Percentiles rank a stretch among this genome's conserved stretches.
phyloP scores from a whole-genome alignment of 2,797 vertebrate genomes.

The Hipposideros larvatus region DNA sequence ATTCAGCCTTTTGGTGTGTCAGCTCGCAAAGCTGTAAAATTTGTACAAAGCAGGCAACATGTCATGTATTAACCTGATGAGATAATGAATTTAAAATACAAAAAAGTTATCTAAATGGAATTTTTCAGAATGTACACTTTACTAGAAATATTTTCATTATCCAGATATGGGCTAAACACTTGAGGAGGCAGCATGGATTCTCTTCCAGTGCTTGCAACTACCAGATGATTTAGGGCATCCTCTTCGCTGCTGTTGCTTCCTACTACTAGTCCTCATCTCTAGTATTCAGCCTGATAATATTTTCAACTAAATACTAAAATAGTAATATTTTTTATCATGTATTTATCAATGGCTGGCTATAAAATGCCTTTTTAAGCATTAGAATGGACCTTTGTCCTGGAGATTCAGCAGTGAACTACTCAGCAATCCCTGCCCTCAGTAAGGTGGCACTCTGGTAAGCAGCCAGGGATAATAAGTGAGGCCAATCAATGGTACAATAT shows the following conservation, averaged over 20 bases:
- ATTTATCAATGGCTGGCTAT: background rate
- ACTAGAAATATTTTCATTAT: background rate
- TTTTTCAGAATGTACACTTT: background rate
- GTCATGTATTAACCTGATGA: background rate
- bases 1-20: background rate
- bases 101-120: background rate
- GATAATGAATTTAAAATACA: conserved; percentile 33
- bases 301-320: background rate
- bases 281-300: background rate
- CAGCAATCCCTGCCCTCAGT: background rate
- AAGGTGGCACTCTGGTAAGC: background rate
- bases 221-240: background rate
- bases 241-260: background rate
- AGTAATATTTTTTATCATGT: background rate
- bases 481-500: background rate
- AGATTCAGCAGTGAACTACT: background rate
- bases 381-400: background rate
- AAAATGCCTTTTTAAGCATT: background rate
- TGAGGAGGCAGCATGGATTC: background rate
- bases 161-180: background rate
- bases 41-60: background rate
- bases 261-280: background rate
- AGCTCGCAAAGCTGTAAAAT: background rate
- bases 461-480: background rate
- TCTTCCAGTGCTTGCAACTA: background rate